phyloP scores from a whole-genome alignment of 1,140 invertebrate species.

The Aporrectodea caliginosa region DNA sequence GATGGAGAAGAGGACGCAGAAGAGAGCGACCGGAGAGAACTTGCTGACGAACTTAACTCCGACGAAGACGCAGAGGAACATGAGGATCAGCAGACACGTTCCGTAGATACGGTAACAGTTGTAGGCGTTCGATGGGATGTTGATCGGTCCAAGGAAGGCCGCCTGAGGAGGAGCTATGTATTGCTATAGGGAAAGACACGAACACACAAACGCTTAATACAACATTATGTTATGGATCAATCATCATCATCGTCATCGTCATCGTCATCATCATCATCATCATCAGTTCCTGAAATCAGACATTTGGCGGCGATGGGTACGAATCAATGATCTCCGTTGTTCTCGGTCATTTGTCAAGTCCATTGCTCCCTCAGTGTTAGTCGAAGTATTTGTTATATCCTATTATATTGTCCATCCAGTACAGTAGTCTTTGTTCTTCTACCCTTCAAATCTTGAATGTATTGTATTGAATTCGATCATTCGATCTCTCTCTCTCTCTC shows the following conservation, averaged over 20 bases:
- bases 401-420: too few relatives aligned
- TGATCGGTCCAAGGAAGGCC: conserved; percentile 65
- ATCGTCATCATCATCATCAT: not conserved
- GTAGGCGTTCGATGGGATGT: not conserved
- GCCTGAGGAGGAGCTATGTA: conserved; percentile 77
- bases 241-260: not conserved
- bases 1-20: conserved; percentile 94
- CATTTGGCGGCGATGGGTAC: too few relatives aligned
- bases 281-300: not conserved
- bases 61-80: conserved; percentile 92
- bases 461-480: too few relatives aligned
- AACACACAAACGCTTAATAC: too few relatives aligned
- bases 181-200: conserved; percentile 63
- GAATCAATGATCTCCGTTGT: too few relatives aligned
- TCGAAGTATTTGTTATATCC: not conserved
- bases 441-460: too few relatives aligned
- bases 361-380: not conserved
- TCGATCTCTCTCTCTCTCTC: too few relatives aligned
- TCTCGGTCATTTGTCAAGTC: too few relatives aligned
- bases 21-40: conserved; percentile 90
- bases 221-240: too few relatives aligned
- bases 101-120: conserved; percentile 98
- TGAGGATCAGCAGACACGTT: conserved; percentile 77
- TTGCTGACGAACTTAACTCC: conserved; percentile 99
- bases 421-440: too few relatives aligned